Base-by-base conservation (phyloP, 2,888 invertebrate genomes). In the Xanthia icteritia region DNA sequence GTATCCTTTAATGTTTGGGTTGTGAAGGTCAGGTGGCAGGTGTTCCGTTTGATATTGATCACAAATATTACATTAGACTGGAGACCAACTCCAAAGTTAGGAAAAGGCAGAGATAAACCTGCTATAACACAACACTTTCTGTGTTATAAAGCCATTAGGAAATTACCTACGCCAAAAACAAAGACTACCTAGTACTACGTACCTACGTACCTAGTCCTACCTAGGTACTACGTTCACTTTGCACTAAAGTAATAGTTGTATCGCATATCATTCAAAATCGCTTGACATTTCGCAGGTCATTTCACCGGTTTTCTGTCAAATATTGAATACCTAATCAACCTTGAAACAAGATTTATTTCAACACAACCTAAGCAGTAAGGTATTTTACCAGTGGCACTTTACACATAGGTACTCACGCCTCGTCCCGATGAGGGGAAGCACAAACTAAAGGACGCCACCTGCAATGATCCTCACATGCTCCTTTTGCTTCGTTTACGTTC, bases 1-100 rank as follows among this genome's bases (percentile, higher is more conserved):
- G 31, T 11, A n/a, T 42, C 42, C 74, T 54, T 56, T 74, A 27
- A 20, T 39, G n/a, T 77, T 77, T 77, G 77, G 27, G 13, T 17
- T 3, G 60, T 17, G 36, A 74, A 60, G 60, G 31, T 51, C 23
- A 48, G 5, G 27, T 39, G 6, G 36, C 58, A 60, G 54, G 77
- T 77, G 77, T 77, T 39, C 48, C 9, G 6, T 45, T 73, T 27
- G 11, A 17, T 60, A 39, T 60, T 77, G 36, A 17, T 39, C n/a
- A 73, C 6, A 27, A 6, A 36, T 17, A 60, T 58, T 48, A 2
- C 1, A 51, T 42, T 27, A 27, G 48, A 48, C 36, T 39, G 5
- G 36, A 39, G 42, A 42, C 17, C 27, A 23, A 74, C 27, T 48
- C 72, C 5, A 73, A 54, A 17, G 23, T 39, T 67, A 15, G 3